Evolutionary conservation across 2,113 vertebrate genomes (phyloP).

Genomic region (Leucoraja erinaceus): DNA sequence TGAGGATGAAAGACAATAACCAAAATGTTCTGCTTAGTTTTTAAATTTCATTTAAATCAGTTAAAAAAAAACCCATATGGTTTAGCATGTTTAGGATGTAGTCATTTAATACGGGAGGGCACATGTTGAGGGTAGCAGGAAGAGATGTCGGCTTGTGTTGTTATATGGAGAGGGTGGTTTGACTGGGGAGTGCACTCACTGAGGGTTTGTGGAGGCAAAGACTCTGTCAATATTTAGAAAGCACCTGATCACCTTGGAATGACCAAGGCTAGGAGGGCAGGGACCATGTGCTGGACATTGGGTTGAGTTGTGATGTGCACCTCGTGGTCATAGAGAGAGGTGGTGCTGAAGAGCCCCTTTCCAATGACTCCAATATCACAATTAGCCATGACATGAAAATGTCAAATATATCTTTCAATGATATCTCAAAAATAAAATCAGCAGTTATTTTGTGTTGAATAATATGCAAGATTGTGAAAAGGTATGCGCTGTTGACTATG

Average conservation of each 20-base stretch:
- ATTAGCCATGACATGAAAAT: background rate
- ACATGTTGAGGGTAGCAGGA: too few species aligned
- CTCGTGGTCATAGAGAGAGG: background rate
- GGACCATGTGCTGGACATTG: too few species aligned
- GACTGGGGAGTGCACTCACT: too few species aligned
- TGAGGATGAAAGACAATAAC: slow-evolving; percentile 50
- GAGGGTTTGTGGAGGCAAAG: too few species aligned
- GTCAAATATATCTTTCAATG: background rate
- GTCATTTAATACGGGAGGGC: background rate
- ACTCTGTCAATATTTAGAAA: too few species aligned
- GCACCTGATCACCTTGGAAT: too few species aligned
- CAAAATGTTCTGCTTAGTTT: background rate
- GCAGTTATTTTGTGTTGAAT: background rate
- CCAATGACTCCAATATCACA: background rate
- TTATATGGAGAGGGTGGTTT: too few species aligned
- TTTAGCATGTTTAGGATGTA: slow-evolving; percentile 14
- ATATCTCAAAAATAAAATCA: background rate
- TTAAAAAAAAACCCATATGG: slow-evolving; percentile 23
- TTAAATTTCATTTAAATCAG: slow-evolving; percentile 61
- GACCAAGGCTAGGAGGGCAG: too few species aligned
- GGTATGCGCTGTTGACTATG: too few species aligned
- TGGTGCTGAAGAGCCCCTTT: too few species aligned
- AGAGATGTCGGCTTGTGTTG: background rate
- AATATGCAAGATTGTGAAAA: too few species aligned
- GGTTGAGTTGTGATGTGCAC: too few species aligned